A percentile compares a stretch with the other conserved stretches of the same genome.
Conservation (phyloP, 2,113 vertebrate species). For the Rhabdornis inornatus region DNA sequence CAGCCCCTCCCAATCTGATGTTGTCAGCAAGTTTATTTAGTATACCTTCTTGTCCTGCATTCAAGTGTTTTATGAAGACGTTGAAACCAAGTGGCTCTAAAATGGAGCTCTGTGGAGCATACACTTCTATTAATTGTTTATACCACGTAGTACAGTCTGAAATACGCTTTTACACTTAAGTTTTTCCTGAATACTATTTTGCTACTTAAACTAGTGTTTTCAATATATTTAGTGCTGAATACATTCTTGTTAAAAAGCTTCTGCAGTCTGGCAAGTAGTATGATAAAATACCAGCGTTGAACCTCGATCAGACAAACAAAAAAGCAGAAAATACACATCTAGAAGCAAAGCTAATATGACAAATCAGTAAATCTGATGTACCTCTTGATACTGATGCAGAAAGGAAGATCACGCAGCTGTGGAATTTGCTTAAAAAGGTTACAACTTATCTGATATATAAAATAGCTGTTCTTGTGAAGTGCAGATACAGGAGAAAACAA, state of each 20-base stretch:
- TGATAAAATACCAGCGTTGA: neutral
- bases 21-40: neutral
- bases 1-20: neutral
- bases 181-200: neutral
- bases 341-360: neutral
- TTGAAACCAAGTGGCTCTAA: neutral
- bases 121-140: neutral
- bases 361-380: neutral
- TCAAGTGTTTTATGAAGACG: fast-evolving
- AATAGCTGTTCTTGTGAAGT: neutral
- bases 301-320: neutral
- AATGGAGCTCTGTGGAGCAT: neutral
- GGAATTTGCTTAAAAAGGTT: neutral
- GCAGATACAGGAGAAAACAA: neutral
- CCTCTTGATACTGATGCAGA: neutral
- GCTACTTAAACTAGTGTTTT: neutral
- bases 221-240: neutral
- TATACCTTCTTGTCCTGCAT: neutral
- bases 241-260: neutral
- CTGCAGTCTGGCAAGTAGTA: neutral
- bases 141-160: neutral
- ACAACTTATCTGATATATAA: neutral
- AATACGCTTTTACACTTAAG: neutral
- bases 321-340: neutral
- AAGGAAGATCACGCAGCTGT: neutral